These are phyloP conservation scores for Drosophila formosana DNA, from an alignment of 2,888 invertebrate species.

Conservation along the genomic window DNA sequence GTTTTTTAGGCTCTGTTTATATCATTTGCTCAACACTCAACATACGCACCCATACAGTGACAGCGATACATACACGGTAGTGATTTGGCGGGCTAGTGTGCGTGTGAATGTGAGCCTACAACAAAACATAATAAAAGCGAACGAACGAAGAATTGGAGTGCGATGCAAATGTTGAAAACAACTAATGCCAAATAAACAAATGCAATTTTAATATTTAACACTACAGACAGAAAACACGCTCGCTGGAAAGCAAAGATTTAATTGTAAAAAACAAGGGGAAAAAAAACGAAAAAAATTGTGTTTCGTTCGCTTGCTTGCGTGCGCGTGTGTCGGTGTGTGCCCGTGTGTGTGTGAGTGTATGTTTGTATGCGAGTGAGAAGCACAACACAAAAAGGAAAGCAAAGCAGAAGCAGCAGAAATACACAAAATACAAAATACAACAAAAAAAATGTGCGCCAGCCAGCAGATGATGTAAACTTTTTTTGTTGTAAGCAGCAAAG, in stretches of 20 bases:
- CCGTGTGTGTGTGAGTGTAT: conserved; percentile 41
- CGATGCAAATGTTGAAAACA: conserved; percentile 36
- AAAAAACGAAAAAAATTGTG: conserved; percentile 58
- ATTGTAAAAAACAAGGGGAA: conserved; percentile 60
- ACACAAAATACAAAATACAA: conserved; percentile 19
- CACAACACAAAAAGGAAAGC: conserved; percentile 65
- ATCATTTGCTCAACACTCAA: conserved; percentile 60
- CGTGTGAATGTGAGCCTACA: conserved; percentile 69
- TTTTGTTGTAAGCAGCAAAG: conserved; percentile 58
- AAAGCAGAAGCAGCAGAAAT: conserved; percentile 56
- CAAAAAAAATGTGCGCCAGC: conserved; percentile 68
- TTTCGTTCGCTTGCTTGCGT: conserved; percentile 52
- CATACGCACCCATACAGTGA: conserved; percentile 52
- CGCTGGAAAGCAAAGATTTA: conserved; percentile 53
- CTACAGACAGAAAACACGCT: conserved; percentile 39
- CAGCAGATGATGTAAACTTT: conserved; percentile 76
- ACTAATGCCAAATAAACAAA: conserved; percentile 47
- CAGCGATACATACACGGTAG: conserved; percentile 70
- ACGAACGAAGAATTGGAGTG: conserved; percentile 39
- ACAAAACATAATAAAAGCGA: conserved; percentile 59
- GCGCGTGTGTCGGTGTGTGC: conserved; percentile 33
- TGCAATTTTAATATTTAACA: conserved; percentile 38
- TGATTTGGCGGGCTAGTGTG: conserved; percentile 76
- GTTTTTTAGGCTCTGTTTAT: conserved; percentile 66
- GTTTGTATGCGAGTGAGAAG: conserved; percentile 55